Conservation (phyloP, 2,888 invertebrate species). For the Apamea monoglypha region DNA sequence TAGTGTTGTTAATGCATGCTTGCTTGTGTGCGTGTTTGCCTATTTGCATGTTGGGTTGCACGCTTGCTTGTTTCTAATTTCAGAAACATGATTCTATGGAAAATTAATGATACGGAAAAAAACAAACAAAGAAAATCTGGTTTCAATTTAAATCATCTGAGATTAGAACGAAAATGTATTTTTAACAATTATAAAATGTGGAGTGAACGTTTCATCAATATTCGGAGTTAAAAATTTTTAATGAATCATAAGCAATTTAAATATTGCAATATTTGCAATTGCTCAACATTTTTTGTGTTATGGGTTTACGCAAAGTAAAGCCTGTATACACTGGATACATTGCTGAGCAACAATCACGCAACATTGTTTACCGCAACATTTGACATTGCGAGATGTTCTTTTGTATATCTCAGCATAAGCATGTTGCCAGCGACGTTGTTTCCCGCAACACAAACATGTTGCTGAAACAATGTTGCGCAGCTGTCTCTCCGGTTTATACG, state of each 20-base stretch:
- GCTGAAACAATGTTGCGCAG: background rate
- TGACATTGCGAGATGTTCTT: background rate
- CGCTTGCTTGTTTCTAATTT: background rate
- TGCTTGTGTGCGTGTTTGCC: background rate
- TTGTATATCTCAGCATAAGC: background rate
- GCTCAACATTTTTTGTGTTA: background rate
- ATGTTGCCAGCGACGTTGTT: background rate
- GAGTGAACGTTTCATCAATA: background rate
- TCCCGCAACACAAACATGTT: background rate
- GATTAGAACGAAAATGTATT: background rate
- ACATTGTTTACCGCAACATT: background rate
- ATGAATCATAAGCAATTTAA: background rate
- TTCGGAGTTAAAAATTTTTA: background rate
- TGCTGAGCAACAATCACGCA: background rate
- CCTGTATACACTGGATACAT: background rate
- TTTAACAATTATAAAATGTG: background rate
- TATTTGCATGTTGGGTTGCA: background rate
- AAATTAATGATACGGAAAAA: background rate
- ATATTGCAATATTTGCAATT: background rate
- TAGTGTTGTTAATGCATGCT: no score
- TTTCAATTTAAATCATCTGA: background rate
- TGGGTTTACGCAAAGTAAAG: background rate
- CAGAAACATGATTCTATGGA: background rate
- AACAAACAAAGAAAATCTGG: background rate
- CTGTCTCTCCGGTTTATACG: background rate